These are phyloP conservation scores for Dugesia japonica DNA, from an alignment of 2,888 invertebrate species.

Conservation along the genomic window DNA sequence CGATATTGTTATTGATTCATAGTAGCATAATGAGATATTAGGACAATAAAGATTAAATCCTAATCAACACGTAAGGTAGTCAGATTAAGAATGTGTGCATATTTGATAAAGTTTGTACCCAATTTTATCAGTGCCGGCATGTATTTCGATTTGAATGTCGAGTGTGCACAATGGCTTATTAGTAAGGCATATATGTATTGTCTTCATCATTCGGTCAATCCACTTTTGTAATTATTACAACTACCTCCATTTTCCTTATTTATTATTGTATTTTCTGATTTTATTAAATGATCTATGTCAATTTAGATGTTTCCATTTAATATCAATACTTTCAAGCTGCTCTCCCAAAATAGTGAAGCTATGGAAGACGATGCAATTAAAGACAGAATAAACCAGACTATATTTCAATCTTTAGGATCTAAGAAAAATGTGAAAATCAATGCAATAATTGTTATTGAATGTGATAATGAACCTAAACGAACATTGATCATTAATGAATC, in stretches of 20 bases:
- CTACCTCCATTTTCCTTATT: constrained; percentile 20
- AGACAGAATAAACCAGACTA: constrained; percentile 22
- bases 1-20: constrained; percentile 11
- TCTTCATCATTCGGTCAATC: constrained; percentile 20
- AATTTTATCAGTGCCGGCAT: constrained; percentile 11
- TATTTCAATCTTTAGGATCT: constrained; percentile 9
- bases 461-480: constrained; percentile 23
- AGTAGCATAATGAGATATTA: constrained; percentile 20
- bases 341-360: not conserved
- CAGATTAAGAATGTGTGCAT: not conserved
- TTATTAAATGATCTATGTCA: constrained; percentile 5
- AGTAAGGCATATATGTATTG: constrained; percentile 15
- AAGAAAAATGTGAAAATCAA: constrained; percentile 22
- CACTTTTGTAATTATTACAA: constrained; percentile 11
- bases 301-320: constrained; percentile 13
- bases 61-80: constrained; percentile 15
- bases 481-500: not conserved
- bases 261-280: not conserved
- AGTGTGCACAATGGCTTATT: constrained; percentile 20
- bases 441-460: constrained; percentile 5
- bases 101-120: constrained; percentile 14
- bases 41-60: constrained; percentile 20
- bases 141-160: constrained; percentile 3
- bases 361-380: constrained; percentile 17
- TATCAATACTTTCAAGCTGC: not conserved